Conservation (phyloP, 2,888 invertebrate genomes). For the Thelaira solivaga region DNA sequence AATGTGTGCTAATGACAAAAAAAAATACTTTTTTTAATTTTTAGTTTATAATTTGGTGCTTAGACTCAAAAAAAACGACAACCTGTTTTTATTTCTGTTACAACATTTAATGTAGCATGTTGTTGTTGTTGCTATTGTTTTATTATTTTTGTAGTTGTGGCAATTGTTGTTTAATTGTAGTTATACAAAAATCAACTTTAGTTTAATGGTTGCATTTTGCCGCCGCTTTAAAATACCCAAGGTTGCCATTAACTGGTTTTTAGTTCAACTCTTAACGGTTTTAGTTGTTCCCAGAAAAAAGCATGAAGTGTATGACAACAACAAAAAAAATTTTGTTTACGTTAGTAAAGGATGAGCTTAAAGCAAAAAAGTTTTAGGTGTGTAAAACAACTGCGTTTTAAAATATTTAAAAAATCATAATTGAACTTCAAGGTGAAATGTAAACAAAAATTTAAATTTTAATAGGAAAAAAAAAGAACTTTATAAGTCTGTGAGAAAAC, state of each 20-base stretch:
- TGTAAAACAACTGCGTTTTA: too few relatives aligned
- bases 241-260: constrained; percentile 64
- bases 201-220: constrained; percentile 11
- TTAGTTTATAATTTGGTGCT: neutral
- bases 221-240: constrained; percentile 54
- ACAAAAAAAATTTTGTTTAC: neutral
- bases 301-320: neutral
- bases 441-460: too few relatives aligned
- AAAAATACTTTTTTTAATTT: neutral
- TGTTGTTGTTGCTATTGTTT: constrained; percentile 18
- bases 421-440: too few relatives aligned
- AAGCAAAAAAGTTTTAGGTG: neutral
- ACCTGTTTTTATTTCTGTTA: constrained; percentile 44
- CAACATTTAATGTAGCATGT: constrained; percentile 38
- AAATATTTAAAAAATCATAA: too few relatives aligned
- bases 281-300: constrained; percentile 25
- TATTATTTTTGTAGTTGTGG: constrained; percentile 16
- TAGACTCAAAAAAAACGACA: constrained; percentile 4
- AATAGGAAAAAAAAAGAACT: too few relatives aligned
- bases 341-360: neutral
- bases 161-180: constrained; percentile 23
- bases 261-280: constrained; percentile 48
- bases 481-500: too few relatives aligned
- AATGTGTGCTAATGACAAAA: too few relatives aligned
- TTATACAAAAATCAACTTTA: neutral